A percentile compares a stretch with the other conserved stretches of the same genome.
Conservation (phyloP, 2,888 invertebrate genomes). For the Callosobruchus maculatus region DNA sequence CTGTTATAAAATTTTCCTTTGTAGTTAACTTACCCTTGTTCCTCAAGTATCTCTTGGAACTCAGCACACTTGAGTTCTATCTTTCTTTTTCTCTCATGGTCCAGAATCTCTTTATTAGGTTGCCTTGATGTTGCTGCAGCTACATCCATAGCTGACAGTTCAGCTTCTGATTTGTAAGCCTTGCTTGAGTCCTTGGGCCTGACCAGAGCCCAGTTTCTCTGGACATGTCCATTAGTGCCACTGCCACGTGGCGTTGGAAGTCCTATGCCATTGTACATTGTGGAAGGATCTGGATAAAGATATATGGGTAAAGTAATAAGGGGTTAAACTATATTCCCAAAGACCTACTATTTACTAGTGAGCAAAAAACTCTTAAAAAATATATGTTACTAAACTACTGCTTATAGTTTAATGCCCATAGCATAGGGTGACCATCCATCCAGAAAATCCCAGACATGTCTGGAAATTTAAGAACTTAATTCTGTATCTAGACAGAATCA, state of each 20-base stretch:
- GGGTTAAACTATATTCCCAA: no score
- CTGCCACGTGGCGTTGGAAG: constrained; percentile 93
- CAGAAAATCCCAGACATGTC: no score
- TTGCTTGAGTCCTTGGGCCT: constrained; percentile 79
- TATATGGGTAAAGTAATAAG: no score
- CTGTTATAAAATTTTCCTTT: background rate
- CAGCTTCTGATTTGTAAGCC: constrained; percentile 84
- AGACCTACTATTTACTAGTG: no score
- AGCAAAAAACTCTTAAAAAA: no score
- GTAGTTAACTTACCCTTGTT: constrained; percentile 78
- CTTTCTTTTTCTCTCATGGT: constrained; percentile 93
- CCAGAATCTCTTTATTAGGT: constrained; percentile 91
- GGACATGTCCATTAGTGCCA: constrained; percentile 98
- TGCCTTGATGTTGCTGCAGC: constrained; percentile 78
- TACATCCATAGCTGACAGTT: constrained; percentile 82
- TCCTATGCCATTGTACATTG: constrained; percentile 99
- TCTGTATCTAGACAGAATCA: no score
- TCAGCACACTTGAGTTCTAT: constrained; percentile 97
- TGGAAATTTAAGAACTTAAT: no score
- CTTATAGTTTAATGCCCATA: no score
- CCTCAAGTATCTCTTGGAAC: constrained; percentile 89
- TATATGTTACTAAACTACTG: no score
- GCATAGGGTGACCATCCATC: no score
- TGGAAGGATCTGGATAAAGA: background rate
- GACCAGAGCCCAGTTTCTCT: constrained; percentile 91